Evolutionary conservation across 1,140 invertebrate genomes (phyloP).

Genomic region (Drosophila repleta): DNA sequence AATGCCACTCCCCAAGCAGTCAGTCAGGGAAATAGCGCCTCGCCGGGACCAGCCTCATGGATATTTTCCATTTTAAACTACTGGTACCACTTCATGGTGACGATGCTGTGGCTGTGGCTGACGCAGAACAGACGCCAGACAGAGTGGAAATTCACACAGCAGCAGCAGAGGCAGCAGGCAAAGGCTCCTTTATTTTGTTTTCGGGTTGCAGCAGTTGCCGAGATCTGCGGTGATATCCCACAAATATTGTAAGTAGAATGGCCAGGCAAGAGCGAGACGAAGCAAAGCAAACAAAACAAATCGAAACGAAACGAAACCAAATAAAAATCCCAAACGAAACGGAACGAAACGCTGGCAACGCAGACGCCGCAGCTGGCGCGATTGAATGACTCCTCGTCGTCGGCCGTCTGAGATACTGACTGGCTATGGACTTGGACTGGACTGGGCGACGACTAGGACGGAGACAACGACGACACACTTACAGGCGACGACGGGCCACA

Average conservation of each 20-base stretch:
- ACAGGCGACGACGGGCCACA: constrained; percentile 78
- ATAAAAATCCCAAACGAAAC: constrained; percentile 48
- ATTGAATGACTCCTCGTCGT: constrained; percentile 79
- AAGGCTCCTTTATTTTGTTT: constrained; percentile 41
- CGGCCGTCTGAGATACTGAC: constrained; percentile 78
- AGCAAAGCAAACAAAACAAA: constrained; percentile 53
- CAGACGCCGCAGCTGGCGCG: constrained; percentile 78
- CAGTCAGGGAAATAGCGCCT: constrained; percentile 27
- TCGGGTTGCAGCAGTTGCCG: constrained; percentile 66
- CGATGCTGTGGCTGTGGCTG: constrained; percentile 51
- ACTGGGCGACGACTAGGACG: constrained; percentile 45
- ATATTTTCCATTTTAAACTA: constrained; percentile 67
- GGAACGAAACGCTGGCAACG: constrained; percentile 64
- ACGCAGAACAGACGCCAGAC: constrained; percentile 76
- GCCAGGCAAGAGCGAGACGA: constrained; percentile 54
- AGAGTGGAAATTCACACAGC: constrained; percentile 71
- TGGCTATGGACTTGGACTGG: constrained; percentile 59
- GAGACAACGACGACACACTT: constrained; percentile 75
- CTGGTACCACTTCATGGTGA: constrained; percentile 69
- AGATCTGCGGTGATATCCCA: constrained; percentile 76
- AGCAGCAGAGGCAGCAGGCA: constrained; percentile 51
- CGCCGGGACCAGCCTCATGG: constrained; percentile 55
- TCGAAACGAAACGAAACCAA: constrained; percentile 35
- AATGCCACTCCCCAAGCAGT: constrained; percentile 58
- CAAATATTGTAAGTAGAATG: constrained; percentile 81